Evolutionary conservation across 92 coral and sea anemone genomes (phyloP).

Genomic region (Blastomussa wellsi): DNA sequence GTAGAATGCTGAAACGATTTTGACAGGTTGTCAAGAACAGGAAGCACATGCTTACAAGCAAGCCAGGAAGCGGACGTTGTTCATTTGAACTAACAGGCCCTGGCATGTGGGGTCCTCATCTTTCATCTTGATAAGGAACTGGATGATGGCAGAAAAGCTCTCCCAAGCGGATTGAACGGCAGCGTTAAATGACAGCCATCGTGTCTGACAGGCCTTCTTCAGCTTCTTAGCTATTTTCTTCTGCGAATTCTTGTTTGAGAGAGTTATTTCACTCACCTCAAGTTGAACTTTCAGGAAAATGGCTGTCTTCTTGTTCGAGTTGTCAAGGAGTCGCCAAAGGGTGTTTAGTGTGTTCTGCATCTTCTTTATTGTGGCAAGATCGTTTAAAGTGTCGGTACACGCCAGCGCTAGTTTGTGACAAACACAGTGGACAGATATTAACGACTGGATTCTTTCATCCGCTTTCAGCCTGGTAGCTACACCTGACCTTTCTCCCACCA

Average conservation of each 20-base stretch:
- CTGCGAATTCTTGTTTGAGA: too few relatives aligned
- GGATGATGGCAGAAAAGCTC: too few relatives aligned
- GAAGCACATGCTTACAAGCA: conserved; percentile 56
- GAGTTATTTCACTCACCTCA: too few relatives aligned
- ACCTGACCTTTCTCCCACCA: conserved; percentile 46
- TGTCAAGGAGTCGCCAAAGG: conserved; percentile 60
- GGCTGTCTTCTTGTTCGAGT: conserved; percentile 66
- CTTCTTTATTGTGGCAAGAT: conserved; percentile 45
- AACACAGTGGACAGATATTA: conserved; percentile 38
- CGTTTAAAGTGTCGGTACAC: conserved; percentile 63
- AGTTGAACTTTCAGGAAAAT: too few relatives aligned
- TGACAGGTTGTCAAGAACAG: conserved; percentile 57
- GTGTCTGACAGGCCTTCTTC: too few relatives aligned
- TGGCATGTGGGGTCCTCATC: too few relatives aligned
- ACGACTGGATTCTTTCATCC: conserved; percentile 45
- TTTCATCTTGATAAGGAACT: too few relatives aligned
- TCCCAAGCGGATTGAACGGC: too few relatives aligned
- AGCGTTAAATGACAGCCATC: too few relatives aligned
- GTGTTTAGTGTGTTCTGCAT: conserved; percentile 59
- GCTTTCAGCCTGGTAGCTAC: conserved; percentile 50
- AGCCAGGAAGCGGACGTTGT: too few relatives aligned
- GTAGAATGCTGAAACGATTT: conserved; percentile 67
- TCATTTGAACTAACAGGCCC: too few relatives aligned
- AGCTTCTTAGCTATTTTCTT: too few relatives aligned
- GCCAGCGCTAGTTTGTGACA: conserved; percentile 67